A percentile compares a stretch with the other conserved stretches of the same genome.
Evolutionary conservation across 2,113 vertebrate species (phyloP).

Genomic region (Fregetta grallaria): DNA sequence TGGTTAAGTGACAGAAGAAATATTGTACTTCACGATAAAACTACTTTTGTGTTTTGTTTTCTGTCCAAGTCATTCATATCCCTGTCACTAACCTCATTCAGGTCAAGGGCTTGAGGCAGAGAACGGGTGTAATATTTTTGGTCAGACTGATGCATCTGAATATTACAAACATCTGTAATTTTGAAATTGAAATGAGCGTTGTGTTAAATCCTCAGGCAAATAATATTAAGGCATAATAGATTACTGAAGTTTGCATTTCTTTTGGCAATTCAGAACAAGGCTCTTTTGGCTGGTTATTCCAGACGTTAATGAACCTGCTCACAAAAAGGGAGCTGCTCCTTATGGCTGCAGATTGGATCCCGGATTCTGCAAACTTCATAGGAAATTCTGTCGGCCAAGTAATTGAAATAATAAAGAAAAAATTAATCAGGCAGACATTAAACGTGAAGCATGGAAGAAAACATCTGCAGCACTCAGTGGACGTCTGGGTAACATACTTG

Average conservation of each 20-base stretch:
- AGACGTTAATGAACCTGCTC: background rate
- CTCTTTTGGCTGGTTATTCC: background rate
- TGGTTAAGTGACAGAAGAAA: conserved; percentile 74
- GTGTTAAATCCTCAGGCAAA: conserved; percentile 32
- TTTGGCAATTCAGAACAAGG: background rate
- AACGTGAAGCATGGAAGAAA: background rate
- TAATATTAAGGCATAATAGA: conserved; percentile 21
- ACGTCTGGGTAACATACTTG: conserved; percentile 2
- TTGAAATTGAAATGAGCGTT: conserved; percentile 64
- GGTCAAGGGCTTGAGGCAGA: conserved; percentile 75
- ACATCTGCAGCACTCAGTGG: conserved; percentile 3
- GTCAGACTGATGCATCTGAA: conserved; percentile 43
- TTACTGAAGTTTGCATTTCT: conserved; percentile 17
- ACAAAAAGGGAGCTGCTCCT: background rate
- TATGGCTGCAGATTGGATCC: background rate
- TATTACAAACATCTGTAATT: conserved; percentile 62
- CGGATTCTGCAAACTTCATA: background rate
- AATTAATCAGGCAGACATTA: conserved; percentile 1
- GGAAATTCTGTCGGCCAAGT: background rate
- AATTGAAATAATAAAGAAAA: conserved; percentile 1
- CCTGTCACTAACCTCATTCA: conserved; percentile 75
- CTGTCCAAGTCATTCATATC: conserved; percentile 64
- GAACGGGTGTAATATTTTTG: conserved; percentile 49
- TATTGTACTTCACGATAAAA: conserved; percentile 65
- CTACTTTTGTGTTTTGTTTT: conserved; percentile 72